Conservation (phyloP, 2,888 invertebrate genomes). For the Campoplex capitator region DNA sequence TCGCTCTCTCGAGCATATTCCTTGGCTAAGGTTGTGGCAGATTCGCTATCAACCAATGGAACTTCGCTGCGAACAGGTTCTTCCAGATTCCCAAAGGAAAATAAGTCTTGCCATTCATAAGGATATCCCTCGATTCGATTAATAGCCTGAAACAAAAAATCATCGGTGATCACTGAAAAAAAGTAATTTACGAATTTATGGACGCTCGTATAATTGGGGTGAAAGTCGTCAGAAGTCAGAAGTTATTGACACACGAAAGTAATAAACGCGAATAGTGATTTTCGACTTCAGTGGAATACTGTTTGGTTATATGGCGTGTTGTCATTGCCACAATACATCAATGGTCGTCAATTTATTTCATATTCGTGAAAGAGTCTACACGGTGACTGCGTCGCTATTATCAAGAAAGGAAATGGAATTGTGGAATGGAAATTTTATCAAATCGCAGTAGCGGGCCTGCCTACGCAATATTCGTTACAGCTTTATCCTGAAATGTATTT, state of each 20-base stretch:
- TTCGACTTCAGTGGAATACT: neutral
- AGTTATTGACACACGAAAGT: neutral
- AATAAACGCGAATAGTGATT: neutral
- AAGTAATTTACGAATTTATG: neutral
- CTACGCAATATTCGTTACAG: neutral
- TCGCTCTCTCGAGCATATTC: neutral
- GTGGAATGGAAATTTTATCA: conserved; percentile 23
- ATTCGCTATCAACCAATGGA: neutral
- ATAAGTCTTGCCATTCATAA: neutral
- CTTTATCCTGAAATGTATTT: neutral
- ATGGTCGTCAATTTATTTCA: neutral
- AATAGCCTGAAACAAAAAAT: conserved; percentile 29
- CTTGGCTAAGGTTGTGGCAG: neutral
- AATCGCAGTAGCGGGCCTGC: neutral
- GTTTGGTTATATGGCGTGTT: neutral
- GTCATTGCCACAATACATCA: neutral
- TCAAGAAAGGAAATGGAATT: conserved; percentile 20
- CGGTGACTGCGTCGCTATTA: neutral
- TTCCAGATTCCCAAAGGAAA: neutral
- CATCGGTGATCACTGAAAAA: neutral
- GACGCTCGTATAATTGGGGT: neutral
- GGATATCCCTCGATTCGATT: conserved; percentile 54
- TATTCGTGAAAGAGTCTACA: neutral
- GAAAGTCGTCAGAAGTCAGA: neutral
- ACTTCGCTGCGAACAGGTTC: neutral